Base-by-base conservation (phyloP, 2,797 vertebrate genomes). In the Chloroceryle amazona region DNA sequence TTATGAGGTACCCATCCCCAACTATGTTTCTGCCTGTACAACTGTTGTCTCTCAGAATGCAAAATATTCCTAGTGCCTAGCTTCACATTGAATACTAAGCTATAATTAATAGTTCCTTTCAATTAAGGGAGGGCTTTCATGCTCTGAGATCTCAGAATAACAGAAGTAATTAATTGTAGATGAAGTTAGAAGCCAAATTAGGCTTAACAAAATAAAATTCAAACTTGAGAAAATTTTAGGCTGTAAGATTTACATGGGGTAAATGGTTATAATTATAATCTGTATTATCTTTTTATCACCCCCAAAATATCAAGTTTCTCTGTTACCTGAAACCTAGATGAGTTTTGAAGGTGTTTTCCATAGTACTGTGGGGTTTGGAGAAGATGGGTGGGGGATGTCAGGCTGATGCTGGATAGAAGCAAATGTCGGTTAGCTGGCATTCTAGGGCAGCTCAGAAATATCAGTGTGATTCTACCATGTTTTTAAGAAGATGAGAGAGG, bases 81-180 rank as follows among this genome's bases (percentile, higher is more conserved):
- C 49, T 96, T 86, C 44, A 81, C 61, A 74, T 16, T 74, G 65
- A 91, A 90, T 84, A 54, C 16, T 63, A 81, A 94, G 13, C 80
- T 79, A 23, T 73, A 92, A 91, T 81, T 92, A 90, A 65, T 79
- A 70, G n/a, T 83, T 81, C 33, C 80, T 94, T 90, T 90, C n/a
- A 86, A 52, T 81, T 76, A 93, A 87, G 31, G 51, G 28, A 22
- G 39, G 86, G 11, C 22, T 81, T 86, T 5, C 8, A 57, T 83
- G 57, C n/a, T 33, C 19, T 81, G 61, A 86, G 7, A 83, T 72
- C 9, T 81, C 26, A 70, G 84, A 88, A 81, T 81, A 63, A 57
- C 91, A 47, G 16, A 83, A 66, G n/a, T 41, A 84, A 94, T 89
- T 93, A 90, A 58, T 33, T 62, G 54, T n/a, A 83, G 49, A 65